Base-by-base conservation (phyloP, 1,140 invertebrate species). In the Aphidius ervi region DNA sequence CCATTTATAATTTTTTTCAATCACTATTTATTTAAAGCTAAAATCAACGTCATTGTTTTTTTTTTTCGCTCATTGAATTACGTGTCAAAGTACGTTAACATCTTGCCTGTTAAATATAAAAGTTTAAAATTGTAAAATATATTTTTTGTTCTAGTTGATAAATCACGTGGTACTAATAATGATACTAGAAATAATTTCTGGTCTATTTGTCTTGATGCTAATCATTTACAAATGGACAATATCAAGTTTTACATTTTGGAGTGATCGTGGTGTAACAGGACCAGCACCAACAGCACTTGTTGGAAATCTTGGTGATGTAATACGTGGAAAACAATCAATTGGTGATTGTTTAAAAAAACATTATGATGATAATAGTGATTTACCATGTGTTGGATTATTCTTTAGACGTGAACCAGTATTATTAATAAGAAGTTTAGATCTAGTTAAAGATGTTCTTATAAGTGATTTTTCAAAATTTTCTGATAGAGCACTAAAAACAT, bases 381-480 rank as follows among this genome's bases (percentile, higher is more conserved):
- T 78, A 45, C 68, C 65, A 5, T 68, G 77, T 60, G 56, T 82
- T 8, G 83, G 83, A 4, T 67, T 81, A n/a, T 83, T 72, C 43
- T 68, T 71, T 1, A 64, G 74, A n/a, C 64, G 66, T 9, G 66
- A 47, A 2, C 79, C 80, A 4, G 39, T 70, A 1, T 61, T 82
- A 0, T 60, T 82, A 2, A 0, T 83, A 1, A 64, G 63, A 8
- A 81, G 83, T 65, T 73, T 75, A 0, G 74, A 83, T 6, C 16
- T 80, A 2, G 76, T 83, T 9, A 81, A 78, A 49, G 67, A 75
- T 5, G 62, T 84, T 5, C 40, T 83, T 5, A 80, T 83, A 2
- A 81, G 76, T 65, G 76, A 83, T 58, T 84, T 84, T 56, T 65
- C 74, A 0, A 68, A 68, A 43, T 83, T 83, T 50, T 56, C 73